These are phyloP conservation scores for Cephus spinipes DNA, from an alignment of 2,888 invertebrate genomes.

Conservation along the genomic window DNA sequence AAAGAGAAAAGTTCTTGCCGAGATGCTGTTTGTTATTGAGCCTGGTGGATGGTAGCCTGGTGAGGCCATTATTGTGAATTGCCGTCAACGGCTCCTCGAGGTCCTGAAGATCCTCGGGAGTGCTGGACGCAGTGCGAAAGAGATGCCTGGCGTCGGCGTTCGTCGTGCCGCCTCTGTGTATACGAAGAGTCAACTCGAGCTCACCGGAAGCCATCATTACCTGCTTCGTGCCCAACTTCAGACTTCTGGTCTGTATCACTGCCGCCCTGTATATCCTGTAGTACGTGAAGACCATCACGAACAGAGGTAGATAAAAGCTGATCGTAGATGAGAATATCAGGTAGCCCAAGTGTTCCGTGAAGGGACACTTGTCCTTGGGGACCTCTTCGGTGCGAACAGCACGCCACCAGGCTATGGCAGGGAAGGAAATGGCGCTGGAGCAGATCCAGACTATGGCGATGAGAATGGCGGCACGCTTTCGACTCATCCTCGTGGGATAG, in stretches of 20 bases:
- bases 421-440: conserved; percentile 96
- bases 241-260: conserved; percentile 88
- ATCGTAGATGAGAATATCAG: conserved; percentile 97
- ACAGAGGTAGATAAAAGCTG: conserved; percentile 95
- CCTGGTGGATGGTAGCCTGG: conserved; percentile 77
- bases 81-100: conserved; percentile 80
- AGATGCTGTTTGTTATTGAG: conserved; percentile 74
- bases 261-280: conserved; percentile 96
- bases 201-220: conserved; percentile 88
- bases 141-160: conserved; percentile 56
- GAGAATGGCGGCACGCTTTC: conserved; percentile 84
- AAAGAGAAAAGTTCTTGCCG: conserved; percentile 91
- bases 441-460: conserved; percentile 97
- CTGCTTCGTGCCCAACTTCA: conserved; percentile 92
- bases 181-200: conserved; percentile 88
- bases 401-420: conserved; percentile 97
- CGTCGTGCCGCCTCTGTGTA: conserved; percentile 90
- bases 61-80: conserved; percentile 81
- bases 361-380: conserved; percentile 89
- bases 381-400: conserved; percentile 85
- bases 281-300: conserved; percentile 99
- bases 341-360: conserved; percentile 96
- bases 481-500: conserved; percentile 95
- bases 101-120: conserved; percentile 65
- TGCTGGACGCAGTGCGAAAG: conserved; percentile 62